phyloP scores from a whole-genome alignment of 2,113 vertebrate genomes.

The Vimba vimba region DNA sequence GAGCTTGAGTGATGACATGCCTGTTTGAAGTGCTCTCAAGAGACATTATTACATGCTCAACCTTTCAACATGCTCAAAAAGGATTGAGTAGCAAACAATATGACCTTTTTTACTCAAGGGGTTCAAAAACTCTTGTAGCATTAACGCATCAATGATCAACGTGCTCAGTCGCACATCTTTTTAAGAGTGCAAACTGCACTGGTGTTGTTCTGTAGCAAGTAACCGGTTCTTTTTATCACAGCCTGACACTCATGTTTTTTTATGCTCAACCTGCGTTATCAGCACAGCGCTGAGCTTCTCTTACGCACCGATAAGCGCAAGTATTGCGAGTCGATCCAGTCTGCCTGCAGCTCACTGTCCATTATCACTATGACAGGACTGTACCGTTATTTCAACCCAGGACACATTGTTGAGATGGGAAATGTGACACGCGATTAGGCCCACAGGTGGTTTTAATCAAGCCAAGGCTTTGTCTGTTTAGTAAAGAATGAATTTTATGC shows the following conservation, averaged over 20 bases:
- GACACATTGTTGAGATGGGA: background rate
- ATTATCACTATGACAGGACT: slow-evolving; percentile 15
- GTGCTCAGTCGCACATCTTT: background rate
- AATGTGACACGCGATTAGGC: background rate
- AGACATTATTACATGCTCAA: background rate
- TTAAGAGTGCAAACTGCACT: background rate
- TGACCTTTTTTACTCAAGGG: background rate
- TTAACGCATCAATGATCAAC: background rate
- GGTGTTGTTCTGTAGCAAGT: slow-evolving; percentile 11
- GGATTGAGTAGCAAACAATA: background rate
- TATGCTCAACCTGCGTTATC: slow-evolving; percentile 66
- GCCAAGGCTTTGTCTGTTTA: background rate
- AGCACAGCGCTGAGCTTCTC: slow-evolving; percentile 51
- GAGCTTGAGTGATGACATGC: slow-evolving; percentile 35
- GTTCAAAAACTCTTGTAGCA: background rate
- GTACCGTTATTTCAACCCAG: slow-evolving; percentile 20
- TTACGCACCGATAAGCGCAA: slow-evolving; percentile 63
- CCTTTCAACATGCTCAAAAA: background rate
- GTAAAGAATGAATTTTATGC: background rate
- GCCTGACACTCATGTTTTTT: slow-evolving; percentile 61
- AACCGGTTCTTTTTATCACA: slow-evolving; percentile 74
- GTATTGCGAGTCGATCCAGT: slow-evolving; percentile 50
- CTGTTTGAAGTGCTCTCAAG: background rate
- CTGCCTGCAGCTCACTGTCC: slow-evolving; percentile 37
- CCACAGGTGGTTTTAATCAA: background rate